Evolutionary conservation across 2,797 vertebrate species (phyloP).

Genomic region (Gymnothorax javanicus): DNA sequence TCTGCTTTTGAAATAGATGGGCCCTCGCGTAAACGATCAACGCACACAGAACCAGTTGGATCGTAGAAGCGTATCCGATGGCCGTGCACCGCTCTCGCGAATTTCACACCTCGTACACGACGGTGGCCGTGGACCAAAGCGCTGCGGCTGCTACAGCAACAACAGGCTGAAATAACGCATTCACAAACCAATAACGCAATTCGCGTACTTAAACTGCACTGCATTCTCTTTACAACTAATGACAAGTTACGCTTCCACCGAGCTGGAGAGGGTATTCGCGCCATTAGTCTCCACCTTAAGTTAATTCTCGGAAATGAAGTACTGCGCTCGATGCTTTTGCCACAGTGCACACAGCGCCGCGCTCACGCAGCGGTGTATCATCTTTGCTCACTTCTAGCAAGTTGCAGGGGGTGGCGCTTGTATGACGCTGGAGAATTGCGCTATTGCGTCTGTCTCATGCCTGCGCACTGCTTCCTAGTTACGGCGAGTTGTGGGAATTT

Average conservation of each 20-base stretch:
- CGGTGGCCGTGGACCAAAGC: too few relatives aligned
- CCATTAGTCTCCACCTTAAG: background rate
- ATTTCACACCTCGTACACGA: too few relatives aligned
- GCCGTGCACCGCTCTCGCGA: too few relatives aligned
- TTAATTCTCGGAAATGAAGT: background rate
- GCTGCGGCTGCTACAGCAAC: background rate
- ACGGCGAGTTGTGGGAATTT: background rate
- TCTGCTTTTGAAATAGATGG: too few relatives aligned
- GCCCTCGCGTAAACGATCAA: too few relatives aligned
- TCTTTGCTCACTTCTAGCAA: background rate
- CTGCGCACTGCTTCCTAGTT: slow-evolving; percentile 65
- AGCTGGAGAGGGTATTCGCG: background rate
- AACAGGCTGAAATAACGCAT: background rate
- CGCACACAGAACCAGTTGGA: too few relatives aligned
- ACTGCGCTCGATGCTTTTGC: background rate
- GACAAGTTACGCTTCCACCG: background rate
- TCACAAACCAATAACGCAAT: background rate
- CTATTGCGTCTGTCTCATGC: background rate
- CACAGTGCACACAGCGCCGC: too few relatives aligned
- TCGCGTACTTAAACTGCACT: background rate
- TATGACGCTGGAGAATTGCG: slow-evolving; percentile 47
- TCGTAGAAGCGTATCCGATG: too few relatives aligned
- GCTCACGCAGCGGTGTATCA: too few relatives aligned
- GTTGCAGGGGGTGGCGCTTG: slow-evolving; percentile 1
- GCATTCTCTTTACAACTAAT: background rate